Conservation (phyloP, 2,113 vertebrate genomes). For the Petaurus breviceps region DNA sequence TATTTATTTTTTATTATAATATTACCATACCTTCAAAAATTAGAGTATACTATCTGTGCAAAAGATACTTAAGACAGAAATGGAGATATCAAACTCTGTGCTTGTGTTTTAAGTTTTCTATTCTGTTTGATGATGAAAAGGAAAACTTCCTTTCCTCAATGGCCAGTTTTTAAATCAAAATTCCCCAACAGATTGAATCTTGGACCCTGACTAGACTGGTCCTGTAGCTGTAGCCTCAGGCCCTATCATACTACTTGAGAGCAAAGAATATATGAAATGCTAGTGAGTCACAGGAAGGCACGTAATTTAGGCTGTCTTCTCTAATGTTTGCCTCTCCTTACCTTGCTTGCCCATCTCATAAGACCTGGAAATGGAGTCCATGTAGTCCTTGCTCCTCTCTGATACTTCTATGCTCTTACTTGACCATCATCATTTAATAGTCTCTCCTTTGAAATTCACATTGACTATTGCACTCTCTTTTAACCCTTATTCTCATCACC, state of each 20-base stretch:
- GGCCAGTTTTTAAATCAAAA: neutral
- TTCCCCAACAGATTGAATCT: neutral
- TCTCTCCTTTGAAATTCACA: neutral
- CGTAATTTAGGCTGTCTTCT: neutral
- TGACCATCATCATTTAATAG: neutral
- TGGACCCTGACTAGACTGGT: neutral
- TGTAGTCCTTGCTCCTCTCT: neutral
- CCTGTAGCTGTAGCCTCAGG: neutral
- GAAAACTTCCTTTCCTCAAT: neutral
- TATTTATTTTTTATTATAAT: slow-evolving; percentile 22
- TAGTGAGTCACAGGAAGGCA: neutral
- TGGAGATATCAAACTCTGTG: neutral
- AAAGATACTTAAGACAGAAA: neutral
- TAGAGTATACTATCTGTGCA: neutral
- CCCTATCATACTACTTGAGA: neutral
- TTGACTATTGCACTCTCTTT: neutral
- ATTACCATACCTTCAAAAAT: neutral
- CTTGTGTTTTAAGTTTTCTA: neutral
- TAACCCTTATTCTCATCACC: neutral
- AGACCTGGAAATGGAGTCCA: neutral
- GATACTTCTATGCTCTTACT: neutral
- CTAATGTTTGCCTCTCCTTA: neutral
- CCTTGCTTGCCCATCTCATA: neutral
- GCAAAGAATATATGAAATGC: neutral
- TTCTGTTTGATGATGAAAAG: neutral